These are phyloP conservation scores for Phrynosoma blainvillii DNA, from an alignment of 2,113 vertebrate genomes.

Conservation along the genomic window DNA sequence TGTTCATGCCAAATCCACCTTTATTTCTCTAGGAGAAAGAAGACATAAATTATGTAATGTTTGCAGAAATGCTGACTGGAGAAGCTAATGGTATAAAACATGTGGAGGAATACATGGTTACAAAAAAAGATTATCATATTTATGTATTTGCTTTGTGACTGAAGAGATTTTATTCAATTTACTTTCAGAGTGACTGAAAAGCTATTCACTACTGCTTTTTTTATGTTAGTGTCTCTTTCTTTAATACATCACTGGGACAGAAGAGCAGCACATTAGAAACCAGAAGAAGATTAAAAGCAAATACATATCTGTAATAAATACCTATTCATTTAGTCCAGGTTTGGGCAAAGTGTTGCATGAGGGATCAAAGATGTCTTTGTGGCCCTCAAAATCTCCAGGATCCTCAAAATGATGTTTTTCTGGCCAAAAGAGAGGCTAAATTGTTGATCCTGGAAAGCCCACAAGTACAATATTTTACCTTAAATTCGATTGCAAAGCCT, in stretches of 20 bases:
- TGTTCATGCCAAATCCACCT: constrained; percentile 6
- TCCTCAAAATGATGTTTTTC: no score
- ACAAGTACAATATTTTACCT: no score
- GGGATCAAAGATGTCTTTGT: no score
- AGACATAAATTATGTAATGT: not conserved
- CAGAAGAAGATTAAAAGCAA: not conserved
- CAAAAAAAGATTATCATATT: not conserved
- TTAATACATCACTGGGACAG: no score
- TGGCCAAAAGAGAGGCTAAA: no score
- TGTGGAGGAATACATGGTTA: constrained; percentile 22
- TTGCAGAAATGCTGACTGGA: constrained; percentile 40
- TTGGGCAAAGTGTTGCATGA: no score
- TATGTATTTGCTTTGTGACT: constrained; percentile 34
- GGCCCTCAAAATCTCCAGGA: no score
- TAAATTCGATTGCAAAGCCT: no score
- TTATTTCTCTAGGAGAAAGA: constrained; percentile 48
- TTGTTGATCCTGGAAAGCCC: no score
- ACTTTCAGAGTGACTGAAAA: constrained; percentile 35
- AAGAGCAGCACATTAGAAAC: not conserved
- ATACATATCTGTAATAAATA: not conserved
- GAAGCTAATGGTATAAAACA: constrained; percentile 17
- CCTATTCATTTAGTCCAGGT: not conserved
- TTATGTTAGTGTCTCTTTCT: not conserved
- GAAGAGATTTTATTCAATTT: constrained; percentile 44
- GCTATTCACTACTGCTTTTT: constrained; percentile 20